phyloP scores from a whole-genome alignment of 2,888 invertebrate species.

The Polylopha cassiicola region DNA sequence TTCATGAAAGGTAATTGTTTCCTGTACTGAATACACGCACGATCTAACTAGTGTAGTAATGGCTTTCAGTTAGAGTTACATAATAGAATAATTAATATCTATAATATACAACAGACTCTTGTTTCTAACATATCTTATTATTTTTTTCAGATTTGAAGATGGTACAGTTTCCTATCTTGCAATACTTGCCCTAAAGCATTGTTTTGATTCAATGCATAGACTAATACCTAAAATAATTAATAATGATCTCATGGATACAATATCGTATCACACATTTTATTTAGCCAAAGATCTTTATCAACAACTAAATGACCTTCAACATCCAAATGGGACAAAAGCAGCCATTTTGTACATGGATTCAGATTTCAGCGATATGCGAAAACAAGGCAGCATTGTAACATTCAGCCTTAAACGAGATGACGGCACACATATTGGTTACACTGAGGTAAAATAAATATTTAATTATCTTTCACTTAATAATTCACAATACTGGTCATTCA shows the following conservation, averaged over 20 bases:
- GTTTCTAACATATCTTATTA: conserved; percentile 2
- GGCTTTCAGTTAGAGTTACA: not conserved
- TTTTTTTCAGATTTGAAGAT: conserved; percentile 89
- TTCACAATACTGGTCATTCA: no score
- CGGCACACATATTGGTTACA: conserved; percentile 90
- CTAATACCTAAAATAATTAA: conserved; percentile 76
- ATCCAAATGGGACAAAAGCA: conserved; percentile 84
- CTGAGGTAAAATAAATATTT: conserved; percentile 79
- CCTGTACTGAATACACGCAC: conserved; percentile 2
- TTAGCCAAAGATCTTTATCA: conserved; percentile 85
- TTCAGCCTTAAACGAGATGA: conserved; percentile 90
- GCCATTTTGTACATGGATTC: conserved; percentile 85
- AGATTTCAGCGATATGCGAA: conserved; percentile 75
- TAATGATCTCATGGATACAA: conserved; percentile 75
- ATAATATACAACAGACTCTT: no score
- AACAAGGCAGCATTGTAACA: conserved; percentile 91
- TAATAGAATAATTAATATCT: no score
- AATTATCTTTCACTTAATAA: conserved; percentile 1
- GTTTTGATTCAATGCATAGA: conserved; percentile 84
- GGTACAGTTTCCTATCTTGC: conserved; percentile 93
- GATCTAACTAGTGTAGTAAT: not conserved
- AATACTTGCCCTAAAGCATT: conserved; percentile 88
- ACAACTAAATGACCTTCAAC: conserved; percentile 79
- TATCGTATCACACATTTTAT: conserved; percentile 85
- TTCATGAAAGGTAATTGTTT: conserved; percentile 83